These are phyloP conservation scores for Alexandromys fortis DNA, from an alignment of 2,113 vertebrate species.

Conservation along the genomic window DNA sequence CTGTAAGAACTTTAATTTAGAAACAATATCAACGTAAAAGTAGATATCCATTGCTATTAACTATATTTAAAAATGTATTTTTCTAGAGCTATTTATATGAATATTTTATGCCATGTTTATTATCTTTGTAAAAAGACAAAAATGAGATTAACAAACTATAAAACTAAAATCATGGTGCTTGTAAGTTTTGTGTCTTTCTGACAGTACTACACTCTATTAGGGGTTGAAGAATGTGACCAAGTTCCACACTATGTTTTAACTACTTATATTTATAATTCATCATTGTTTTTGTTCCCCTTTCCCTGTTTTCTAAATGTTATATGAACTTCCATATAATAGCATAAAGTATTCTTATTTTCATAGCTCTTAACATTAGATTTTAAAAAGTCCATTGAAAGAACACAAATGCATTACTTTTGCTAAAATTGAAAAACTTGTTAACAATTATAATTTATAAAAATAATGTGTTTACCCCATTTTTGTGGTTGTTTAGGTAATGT, in stretches of 20 bases:
- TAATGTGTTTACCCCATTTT: not conserved
- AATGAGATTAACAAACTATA: constrained; percentile 10
- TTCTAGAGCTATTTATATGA: constrained; percentile 20
- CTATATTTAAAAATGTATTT: not conserved
- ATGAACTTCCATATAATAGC: not conserved
- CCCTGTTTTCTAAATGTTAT: not conserved
- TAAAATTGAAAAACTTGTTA: not conserved
- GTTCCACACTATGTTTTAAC: not conserved
- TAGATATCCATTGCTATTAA: not conserved
- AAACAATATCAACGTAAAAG: not conserved
- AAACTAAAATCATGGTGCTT: not conserved
- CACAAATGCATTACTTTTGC: not conserved
- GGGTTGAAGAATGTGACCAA: not conserved
- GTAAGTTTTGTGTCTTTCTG: not conserved
- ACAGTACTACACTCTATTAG: not conserved
- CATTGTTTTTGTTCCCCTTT: not conserved
- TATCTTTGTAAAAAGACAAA: not conserved
- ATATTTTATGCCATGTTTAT: not conserved
- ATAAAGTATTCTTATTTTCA: not conserved
- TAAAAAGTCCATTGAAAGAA: not conserved
- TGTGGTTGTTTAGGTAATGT: constrained; percentile 26
- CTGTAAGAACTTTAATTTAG: not conserved
- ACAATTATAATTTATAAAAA: constrained; percentile 11
- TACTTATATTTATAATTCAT: not conserved
- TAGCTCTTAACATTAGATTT: not conserved